Evolutionary conservation across 37 sponge, comb jelly and placozoan genomes (phyloP), one percentile per base, ranked within the genome.

Genomic region (Halichondria panicea): DNA sequence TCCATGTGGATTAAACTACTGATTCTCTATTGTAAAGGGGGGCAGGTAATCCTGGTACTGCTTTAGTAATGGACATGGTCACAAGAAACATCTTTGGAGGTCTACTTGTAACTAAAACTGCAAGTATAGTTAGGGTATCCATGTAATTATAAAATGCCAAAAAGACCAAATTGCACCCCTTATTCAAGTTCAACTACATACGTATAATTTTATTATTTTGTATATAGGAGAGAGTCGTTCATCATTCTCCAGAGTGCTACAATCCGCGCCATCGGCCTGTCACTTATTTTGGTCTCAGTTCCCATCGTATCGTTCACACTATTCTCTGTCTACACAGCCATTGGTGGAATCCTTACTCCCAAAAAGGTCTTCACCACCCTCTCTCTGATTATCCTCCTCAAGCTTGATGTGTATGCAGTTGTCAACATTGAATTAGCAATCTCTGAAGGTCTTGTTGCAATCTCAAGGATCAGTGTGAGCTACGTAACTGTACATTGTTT

Each of bases 381-480:
- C 54, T 69, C 70, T 28, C 55, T 84, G 41, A 37, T 84, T 25
- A 24, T 53, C 45, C 32, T 40, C 35, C 55, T 84, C 24, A 62
- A 86, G 0, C 30, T 80, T 28, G 67, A 82, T 34, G 34, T 80
- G 21, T 34, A 66, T 4, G 79, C 75, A 38, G 52, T 89, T 2
- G 32, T 79, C 11, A 40, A 36, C 3, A 74, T 62, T 24, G 11
- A 78, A 2, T 60, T 87, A 19, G 72, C 68, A 19, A 36, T 72
- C 21, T 60, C 81, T 31, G 94, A 93, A 52, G 70, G 46, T 0
- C 55, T 27, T 45, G 94, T 93, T 21, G 87, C 84, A 9, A 9
- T 89, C 37, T 31, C 53, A 5, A 71, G 94, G 68, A 85, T 93
- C 36, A 66, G 82, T 78, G 90, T 88, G 30, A 34, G 44, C 11